A percentile compares a stretch with the other conserved stretches of the same genome.
Conservation (phyloP, 2,888 invertebrate genomes). For the Pammene aurita region DNA sequence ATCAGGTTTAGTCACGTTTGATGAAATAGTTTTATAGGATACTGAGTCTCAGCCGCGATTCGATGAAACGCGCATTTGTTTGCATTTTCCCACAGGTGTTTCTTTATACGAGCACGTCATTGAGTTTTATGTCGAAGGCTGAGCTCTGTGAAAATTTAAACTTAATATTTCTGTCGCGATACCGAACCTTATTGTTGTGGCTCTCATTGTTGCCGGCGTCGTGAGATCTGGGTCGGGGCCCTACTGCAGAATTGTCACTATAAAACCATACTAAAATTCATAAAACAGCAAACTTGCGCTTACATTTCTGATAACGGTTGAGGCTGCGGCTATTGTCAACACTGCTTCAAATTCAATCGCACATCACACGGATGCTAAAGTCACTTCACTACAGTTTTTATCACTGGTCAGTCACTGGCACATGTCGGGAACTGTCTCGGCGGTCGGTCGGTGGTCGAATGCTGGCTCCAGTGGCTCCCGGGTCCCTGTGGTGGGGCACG, state of each 20-base stretch:
- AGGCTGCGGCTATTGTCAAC: constrained; percentile 76
- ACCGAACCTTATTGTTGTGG: constrained; percentile 71
- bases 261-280: constrained; percentile 24
- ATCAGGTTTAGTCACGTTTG: constrained; percentile 16
- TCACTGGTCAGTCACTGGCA: constrained; percentile 76
- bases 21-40: constrained; percentile 20
- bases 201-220: constrained; percentile 68
- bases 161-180: constrained; percentile 76
- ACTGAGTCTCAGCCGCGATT: constrained; percentile 45
- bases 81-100: constrained; percentile 79
- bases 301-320: constrained; percentile 78
- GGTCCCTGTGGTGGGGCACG: constrained; percentile 75
- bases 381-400: constrained; percentile 69
- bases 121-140: constrained; percentile 77
- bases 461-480: constrained; percentile 56
- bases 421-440: constrained; percentile 67
- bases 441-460: constrained; percentile 55
- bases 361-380: constrained; percentile 73
- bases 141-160: constrained; percentile 75
- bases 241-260: constrained; percentile 47
- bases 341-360: constrained; percentile 63
- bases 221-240: constrained; percentile 81
- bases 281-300: constrained; percentile 67
- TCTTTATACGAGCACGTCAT: constrained; percentile 68
- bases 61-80: constrained; percentile 64